phyloP scores from a whole-genome alignment of 2,797 vertebrate genomes.

The Molossus alvarezi region DNA sequence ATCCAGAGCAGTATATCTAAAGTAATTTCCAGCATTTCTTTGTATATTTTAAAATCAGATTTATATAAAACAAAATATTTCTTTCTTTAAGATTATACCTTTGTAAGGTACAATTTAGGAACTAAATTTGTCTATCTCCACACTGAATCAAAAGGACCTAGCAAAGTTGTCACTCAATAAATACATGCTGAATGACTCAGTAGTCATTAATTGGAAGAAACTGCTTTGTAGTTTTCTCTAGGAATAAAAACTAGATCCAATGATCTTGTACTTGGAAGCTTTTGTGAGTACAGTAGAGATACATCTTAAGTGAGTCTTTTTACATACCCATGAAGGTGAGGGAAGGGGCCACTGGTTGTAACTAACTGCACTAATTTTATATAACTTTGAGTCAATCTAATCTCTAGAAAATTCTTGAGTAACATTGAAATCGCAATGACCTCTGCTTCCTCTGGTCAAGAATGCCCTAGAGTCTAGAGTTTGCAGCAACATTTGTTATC shows the following conservation, averaged over 20 bases:
- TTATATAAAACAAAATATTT: conserved; percentile 20
- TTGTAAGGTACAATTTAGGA: conserved; percentile 14
- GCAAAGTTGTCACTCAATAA: conserved; percentile 45
- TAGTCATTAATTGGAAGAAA: conserved; percentile 41
- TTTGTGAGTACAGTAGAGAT: neutral
- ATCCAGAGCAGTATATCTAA: neutral
- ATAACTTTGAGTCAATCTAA: neutral
- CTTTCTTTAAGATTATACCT: conserved; percentile 14
- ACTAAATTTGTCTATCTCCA: conserved; percentile 52
- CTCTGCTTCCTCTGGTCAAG: neutral
- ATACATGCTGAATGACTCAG: conserved; percentile 11
- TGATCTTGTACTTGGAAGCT: conserved; percentile 30
- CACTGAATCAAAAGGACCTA: neutral
- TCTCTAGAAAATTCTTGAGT: conserved; percentile 18
- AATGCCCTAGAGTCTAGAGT: conserved; percentile 1
- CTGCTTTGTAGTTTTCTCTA: conserved; percentile 52
- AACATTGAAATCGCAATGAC: neutral
- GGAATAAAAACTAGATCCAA: neutral
- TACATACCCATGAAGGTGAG: neutral
- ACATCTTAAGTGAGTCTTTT: conserved; percentile 42
- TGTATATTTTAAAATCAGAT: conserved; percentile 61
- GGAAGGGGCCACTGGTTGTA: neutral
- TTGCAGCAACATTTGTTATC: conserved; percentile 2
- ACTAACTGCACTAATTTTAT: neutral
- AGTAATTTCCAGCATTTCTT: conserved; percentile 40